Base-by-base conservation (phyloP, 2,113 vertebrate species). In the Synchiropus splendidus region DNA sequence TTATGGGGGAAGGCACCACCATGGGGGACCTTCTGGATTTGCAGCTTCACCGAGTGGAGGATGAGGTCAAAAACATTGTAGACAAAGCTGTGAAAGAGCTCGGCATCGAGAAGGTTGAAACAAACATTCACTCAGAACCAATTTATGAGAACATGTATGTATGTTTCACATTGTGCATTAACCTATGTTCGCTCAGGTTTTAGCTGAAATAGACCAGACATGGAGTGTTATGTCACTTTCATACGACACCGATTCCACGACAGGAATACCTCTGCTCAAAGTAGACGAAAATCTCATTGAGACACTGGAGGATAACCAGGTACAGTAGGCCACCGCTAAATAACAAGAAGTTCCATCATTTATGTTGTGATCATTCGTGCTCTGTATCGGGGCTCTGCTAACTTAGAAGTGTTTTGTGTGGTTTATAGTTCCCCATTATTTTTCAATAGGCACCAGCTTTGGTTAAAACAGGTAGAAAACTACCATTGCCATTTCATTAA, bases 231-330 rank as follows among this genome's bases (percentile, higher is more conserved):
- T 67, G 71, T 77, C 67, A 1, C 63, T 83, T 39, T 85, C 71
- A 5, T 85, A 87, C 35, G 79, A 86, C 67, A 74, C 50, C 31
- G 75, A 80, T 35, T 31, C 30, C 31, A 58, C 46, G 48, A 79
- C 73, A 12, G 72, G 72, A 64, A 83, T 37, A 18, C 79, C 78
- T 31, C 65, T 87, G 30, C 78, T 83, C 12, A 85, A 85, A 70
- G 76, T 86, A 15, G 80, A 88, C 51, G 82, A 89, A 64, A 89
- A 80, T 54, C 76, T 85, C 4, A 87, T 87, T 15, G 89, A 91
- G 43, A 89, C 80, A 2, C 61, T 87, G 40, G 81, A 89, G 64
- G 82, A 86, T 54, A 83, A 83, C 61, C 84, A 85, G 76, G 80
- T 84, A 39, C n/a, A 54, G 34, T 1, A 1, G n/a, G n/a, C n/a